Conservation (phyloP, 2,888 invertebrate genomes). For the Lasioglossum marginatum region DNA sequence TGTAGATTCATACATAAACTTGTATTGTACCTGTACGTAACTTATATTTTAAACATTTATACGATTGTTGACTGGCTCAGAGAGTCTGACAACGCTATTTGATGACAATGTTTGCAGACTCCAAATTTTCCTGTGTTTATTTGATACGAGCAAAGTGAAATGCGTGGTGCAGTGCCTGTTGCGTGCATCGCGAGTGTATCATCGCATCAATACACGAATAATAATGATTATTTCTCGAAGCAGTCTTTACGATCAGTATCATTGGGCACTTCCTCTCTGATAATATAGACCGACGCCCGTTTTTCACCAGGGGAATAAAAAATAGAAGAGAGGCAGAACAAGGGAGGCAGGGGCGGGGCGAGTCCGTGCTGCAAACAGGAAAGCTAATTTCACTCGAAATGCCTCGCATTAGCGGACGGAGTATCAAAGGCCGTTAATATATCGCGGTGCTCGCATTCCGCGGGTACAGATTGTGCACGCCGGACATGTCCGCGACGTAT, state of each 20-base stretch:
- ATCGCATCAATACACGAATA: neutral
- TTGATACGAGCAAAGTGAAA: neutral
- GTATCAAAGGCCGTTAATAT: conserved; percentile 76
- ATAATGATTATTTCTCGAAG: neutral
- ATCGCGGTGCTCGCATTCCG: conserved; percentile 70
- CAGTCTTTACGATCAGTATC: neutral
- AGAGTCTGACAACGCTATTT: too few species aligned
- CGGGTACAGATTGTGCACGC: conserved; percentile 63
- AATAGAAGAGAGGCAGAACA: neutral
- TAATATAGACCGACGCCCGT: neutral
- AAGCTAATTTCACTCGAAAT: conserved; percentile 65
- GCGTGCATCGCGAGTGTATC: neutral
- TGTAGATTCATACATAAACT: too few species aligned
- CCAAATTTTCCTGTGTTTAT: neutral
- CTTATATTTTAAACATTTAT: too few species aligned
- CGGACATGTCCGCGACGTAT: conserved; percentile 72
- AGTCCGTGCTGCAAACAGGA: neutral
- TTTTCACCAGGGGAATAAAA: conserved; percentile 6
- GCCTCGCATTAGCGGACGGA: conserved; percentile 65
- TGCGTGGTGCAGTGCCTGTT: neutral
- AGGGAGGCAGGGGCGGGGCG: neutral
- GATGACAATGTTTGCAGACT: neutral
- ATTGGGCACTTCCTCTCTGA: neutral
- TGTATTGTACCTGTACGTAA: too few species aligned
- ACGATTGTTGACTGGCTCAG: too few species aligned